Evolutionary conservation across 2,797 vertebrate genomes (phyloP).

Genomic region (Aplochiton taeniatus): DNA sequence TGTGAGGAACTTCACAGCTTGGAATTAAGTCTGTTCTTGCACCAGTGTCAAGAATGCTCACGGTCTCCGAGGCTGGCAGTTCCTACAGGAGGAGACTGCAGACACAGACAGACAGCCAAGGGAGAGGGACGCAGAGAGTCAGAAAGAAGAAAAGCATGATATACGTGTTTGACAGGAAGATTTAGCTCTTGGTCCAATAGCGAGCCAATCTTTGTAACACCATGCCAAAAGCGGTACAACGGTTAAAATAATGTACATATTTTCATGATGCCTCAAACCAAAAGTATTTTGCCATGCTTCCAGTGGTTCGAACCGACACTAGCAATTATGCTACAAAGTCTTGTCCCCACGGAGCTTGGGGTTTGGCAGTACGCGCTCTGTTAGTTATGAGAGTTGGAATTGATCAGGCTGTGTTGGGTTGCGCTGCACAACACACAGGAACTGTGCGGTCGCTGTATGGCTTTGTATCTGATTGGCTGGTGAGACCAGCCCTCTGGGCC

Average conservation of each 20-base stretch:
- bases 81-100: slow-evolving; percentile 32
- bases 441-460: slow-evolving; percentile 31
- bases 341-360: slow-evolving; percentile 43
- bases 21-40: slow-evolving; percentile 71
- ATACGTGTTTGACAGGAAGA: neutral
- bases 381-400: too few relatives aligned
- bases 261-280: neutral
- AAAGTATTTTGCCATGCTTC: neutral
- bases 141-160: neutral
- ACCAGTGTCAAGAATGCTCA: slow-evolving; percentile 64
- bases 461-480: slow-evolving; percentile 25
- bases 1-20: slow-evolving; percentile 80
- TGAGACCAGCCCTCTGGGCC: slow-evolving; percentile 29
- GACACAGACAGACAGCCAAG: slow-evolving; percentile 12
- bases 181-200: too few relatives aligned
- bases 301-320: slow-evolving; percentile 15
- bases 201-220: too few relatives aligned
- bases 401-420: slow-evolving; percentile 2
- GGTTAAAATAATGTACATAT: too few relatives aligned
- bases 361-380: slow-evolving; percentile 37
- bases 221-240: too few relatives aligned
- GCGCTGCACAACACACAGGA: slow-evolving; percentile 44
- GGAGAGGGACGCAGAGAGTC: neutral
- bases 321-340: slow-evolving; percentile 56
- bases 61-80: slow-evolving; percentile 54